Evolutionary conservation across 2,113 vertebrate species (phyloP).

Genomic region (Cinclus cinclus): DNA sequence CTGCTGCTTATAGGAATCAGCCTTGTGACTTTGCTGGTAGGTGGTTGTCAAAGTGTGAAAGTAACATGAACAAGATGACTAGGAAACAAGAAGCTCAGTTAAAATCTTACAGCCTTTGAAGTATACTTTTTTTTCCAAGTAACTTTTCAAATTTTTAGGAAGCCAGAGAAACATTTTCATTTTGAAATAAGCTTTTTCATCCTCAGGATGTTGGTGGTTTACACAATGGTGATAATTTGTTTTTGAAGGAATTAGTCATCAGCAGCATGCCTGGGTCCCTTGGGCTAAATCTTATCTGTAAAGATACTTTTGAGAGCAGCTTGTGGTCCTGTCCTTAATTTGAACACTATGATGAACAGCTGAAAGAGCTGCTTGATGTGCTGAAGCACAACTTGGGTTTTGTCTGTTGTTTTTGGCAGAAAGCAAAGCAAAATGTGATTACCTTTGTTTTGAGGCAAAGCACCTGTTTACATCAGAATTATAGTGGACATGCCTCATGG

Average conservation of each 20-base stretch:
- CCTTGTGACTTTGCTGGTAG: background rate
- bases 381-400: background rate
- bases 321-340: background rate
- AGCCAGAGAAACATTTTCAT: background rate
- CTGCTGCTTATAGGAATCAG: background rate
- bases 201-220: background rate
- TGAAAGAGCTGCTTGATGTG: background rate
- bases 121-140: background rate
- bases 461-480: constrained; percentile 6
- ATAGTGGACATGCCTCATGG: background rate
- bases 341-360: background rate
- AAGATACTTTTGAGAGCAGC: background rate
- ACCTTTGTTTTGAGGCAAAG: background rate
- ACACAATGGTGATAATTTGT: background rate
- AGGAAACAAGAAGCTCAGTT: background rate
- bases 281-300: background rate
- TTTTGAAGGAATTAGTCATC: background rate
- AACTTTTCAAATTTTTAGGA: background rate
- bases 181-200: background rate
- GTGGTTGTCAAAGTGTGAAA: background rate
- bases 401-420: background rate
- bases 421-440: background rate
- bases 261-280: background rate
- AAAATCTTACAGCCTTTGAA: background rate
- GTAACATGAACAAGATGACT: background rate